Percentiles rank a stretch among this genome's conserved stretches.
Conservation (phyloP, 2,888 invertebrate species). For the Malacosoma neustria region DNA sequence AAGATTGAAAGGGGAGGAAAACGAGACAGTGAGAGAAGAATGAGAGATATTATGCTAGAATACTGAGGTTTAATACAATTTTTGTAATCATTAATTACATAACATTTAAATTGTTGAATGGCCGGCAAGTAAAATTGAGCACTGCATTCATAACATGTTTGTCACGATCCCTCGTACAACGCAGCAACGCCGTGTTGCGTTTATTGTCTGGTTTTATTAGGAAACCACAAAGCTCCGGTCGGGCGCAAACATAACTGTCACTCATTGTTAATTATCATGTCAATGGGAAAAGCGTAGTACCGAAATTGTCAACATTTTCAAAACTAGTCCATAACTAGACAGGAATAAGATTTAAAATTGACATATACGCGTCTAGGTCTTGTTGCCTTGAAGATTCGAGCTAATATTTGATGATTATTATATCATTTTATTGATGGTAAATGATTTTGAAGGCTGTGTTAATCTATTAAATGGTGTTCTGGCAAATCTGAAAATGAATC, state of each 20-base stretch:
- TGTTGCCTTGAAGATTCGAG: background rate
- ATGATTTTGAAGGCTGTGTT: background rate
- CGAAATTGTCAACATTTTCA: background rate
- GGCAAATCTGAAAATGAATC: too few relatives aligned
- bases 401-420: background rate
- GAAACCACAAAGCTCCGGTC: slow-evolving; percentile 26
- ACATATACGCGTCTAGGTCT: background rate
- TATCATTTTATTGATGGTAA: background rate
- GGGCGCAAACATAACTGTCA: slow-evolving; percentile 28
- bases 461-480: background rate
- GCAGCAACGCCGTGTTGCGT: background rate
- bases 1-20: too few relatives aligned
- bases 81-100: too few relatives aligned
- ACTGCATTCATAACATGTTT: too few relatives aligned
- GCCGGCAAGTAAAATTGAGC: too few relatives aligned
- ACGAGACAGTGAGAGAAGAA: too few relatives aligned
- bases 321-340: background rate
- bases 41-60: too few relatives aligned
- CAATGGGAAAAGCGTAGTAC: slow-evolving; percentile 14
- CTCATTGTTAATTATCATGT: slow-evolving; percentile 30
- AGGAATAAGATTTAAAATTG: background rate
- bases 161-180: background rate
- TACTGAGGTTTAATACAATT: too few relatives aligned
- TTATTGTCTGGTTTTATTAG: slow-evolving; percentile 19
- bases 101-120: too few relatives aligned